Evolutionary conservation across 2,113 vertebrate genomes (phyloP).

Genomic region (Burhinus bistriatus): DNA sequence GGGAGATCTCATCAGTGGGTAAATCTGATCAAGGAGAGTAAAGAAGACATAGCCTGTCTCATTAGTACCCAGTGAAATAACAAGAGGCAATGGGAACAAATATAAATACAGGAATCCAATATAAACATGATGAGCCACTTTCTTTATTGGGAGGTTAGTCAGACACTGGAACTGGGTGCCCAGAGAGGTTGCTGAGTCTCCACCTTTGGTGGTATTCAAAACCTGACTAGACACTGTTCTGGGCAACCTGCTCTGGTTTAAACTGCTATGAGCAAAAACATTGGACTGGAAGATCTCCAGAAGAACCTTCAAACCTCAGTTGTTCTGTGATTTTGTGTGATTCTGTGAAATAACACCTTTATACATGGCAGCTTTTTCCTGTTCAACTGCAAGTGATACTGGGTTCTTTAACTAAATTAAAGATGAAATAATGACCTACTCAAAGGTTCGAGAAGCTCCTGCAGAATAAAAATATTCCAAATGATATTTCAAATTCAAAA

Average conservation of each 20-base stretch:
- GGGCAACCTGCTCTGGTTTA: not conserved
- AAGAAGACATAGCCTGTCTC: not conserved
- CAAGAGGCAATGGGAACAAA: not conserved
- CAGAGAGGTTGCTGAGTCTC: not conserved
- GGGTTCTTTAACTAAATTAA: not conserved
- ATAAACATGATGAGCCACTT: not conserved
- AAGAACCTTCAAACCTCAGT: not conserved
- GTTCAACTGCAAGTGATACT: not conserved
- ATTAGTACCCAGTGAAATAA: not conserved
- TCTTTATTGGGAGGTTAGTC: not conserved
- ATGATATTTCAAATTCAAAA: not conserved
- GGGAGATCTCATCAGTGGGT: accelerated
- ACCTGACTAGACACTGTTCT: not conserved
- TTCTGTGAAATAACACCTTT: not conserved
- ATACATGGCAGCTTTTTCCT: not conserved
- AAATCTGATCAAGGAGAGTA: not conserved
- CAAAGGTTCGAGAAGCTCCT: not conserved
- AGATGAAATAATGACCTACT: not conserved
- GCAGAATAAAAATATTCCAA: not conserved
- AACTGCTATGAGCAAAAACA: not conserved
- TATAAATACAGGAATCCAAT: not conserved
- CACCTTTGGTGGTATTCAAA: not conserved
- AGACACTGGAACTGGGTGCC: not conserved
- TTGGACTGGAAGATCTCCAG: not conserved
- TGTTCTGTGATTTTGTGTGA: not conserved